Percentiles rank a stretch among this genome's conserved stretches.
phyloP scores from a whole-genome alignment of 2,797 vertebrate genomes.

The Amazonetta brasiliensis region DNA sequence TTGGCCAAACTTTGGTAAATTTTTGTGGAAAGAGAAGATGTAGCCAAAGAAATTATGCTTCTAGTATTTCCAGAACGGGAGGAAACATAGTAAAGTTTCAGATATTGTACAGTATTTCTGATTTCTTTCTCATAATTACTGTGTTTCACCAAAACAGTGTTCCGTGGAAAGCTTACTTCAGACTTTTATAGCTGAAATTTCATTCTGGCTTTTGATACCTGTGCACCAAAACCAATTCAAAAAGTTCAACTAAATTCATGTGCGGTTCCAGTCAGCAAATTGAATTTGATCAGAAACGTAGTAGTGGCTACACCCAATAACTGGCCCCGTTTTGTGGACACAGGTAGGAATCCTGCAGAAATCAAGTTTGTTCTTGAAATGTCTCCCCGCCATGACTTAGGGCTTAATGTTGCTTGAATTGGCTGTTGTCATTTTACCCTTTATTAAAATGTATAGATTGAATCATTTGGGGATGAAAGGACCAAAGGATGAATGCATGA shows the following conservation, averaged over 20 bases:
- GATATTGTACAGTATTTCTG: neutral
- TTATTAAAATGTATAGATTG: neutral
- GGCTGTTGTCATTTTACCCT: neutral
- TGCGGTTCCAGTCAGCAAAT: neutral
- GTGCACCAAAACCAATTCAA: neutral
- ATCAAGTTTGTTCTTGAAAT: neutral
- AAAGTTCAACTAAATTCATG: neutral
- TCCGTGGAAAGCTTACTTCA: neutral
- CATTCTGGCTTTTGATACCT: neutral
- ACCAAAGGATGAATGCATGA: neutral
- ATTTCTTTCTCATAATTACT: neutral
- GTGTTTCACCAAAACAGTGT: neutral
- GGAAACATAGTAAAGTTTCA: neutral
- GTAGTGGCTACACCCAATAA: neutral
- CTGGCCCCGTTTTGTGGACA: neutral
- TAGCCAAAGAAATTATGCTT: neutral
- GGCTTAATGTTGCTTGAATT: constrained; percentile 30
- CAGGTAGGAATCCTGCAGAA: neutral
- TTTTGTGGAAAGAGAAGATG: neutral
- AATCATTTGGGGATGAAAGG: constrained; percentile 7
- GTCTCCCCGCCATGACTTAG: neutral
- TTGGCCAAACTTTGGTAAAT: neutral
- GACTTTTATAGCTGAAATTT: neutral
- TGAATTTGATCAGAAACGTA: neutral
- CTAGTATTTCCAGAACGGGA: neutral